phyloP scores from a whole-genome alignment of 1,140 invertebrate genomes.

The Colletes latitarsis region DNA sequence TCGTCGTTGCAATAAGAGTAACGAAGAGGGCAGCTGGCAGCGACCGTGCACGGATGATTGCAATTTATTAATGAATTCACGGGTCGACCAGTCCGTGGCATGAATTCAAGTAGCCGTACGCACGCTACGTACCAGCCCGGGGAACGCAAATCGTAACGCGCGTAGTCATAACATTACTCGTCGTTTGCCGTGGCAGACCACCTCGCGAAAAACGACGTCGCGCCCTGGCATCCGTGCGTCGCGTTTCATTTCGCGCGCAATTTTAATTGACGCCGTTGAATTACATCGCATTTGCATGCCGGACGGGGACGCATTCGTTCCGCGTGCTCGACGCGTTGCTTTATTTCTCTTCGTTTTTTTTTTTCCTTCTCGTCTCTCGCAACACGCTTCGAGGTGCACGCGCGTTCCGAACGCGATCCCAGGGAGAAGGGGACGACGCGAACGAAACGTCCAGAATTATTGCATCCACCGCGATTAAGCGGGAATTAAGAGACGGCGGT shows the following conservation, averaged over 20 bases:
- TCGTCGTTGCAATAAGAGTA: not conserved
- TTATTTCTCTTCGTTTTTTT: slow-evolving; percentile 52
- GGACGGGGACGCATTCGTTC: slow-evolving; percentile 34
- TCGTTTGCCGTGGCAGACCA: not conserved
- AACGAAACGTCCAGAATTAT: slow-evolving; percentile 15
- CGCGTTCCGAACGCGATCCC: not conserved
- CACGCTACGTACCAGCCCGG: not conserved
- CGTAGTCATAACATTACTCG: slow-evolving; percentile 25
- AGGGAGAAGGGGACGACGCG: not conserved
- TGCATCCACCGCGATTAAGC: slow-evolving; percentile 1
- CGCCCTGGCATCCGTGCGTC: not conserved
- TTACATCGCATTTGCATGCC: slow-evolving; percentile 62
- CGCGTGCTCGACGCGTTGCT: slow-evolving; percentile 10
- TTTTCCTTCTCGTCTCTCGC: no score
- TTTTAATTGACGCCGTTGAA: slow-evolving; percentile 66
- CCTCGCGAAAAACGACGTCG: not conserved
- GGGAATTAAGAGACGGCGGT: not conserved
- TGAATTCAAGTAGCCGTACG: slow-evolving; percentile 18
- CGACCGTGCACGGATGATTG: not conserved
- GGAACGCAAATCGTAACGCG: slow-evolving; percentile 13
- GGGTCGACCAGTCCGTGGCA: not conserved
- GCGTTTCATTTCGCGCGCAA: slow-evolving; percentile 52
- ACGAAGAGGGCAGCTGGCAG: no score
- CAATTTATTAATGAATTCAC: slow-evolving; percentile 27
- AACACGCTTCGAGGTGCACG: slow-evolving; percentile 4